Conservation (phyloP, 1,140 invertebrate genomes). For the Saccostrea cuccullata region DNA sequence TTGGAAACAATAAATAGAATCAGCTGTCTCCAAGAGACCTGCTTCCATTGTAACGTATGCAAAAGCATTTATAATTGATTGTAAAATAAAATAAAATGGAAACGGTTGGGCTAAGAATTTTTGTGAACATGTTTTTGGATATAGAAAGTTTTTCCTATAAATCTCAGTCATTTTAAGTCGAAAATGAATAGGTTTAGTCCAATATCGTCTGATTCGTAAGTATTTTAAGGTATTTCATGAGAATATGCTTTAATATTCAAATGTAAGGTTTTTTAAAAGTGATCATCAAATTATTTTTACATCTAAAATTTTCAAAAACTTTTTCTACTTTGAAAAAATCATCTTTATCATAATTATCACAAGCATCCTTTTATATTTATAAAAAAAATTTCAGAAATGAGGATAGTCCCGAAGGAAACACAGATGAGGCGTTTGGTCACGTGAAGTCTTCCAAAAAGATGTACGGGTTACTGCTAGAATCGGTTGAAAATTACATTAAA, state of each 20-base stretch:
- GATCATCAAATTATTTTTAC: not conserved
- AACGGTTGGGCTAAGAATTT: too few relatives aligned
- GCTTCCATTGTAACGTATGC: not conserved
- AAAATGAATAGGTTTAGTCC: not conserved
- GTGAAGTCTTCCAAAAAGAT: conserved; percentile 53
- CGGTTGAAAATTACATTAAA: conserved; percentile 93
- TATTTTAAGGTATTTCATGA: not conserved
- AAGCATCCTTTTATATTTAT: not conserved
- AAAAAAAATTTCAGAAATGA: not conserved
- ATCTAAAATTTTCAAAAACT: not conserved
- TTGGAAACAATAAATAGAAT: not conserved
- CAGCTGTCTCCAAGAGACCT: not conserved
- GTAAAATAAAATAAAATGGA: too few relatives aligned
- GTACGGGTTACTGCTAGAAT: conserved; percentile 95
- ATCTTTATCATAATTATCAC: not conserved
- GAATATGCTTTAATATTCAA: not conserved
- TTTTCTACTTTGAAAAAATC: not conserved
- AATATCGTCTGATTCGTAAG: conserved; percentile 13
- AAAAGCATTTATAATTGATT: not conserved
- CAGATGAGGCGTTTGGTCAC: not conserved
- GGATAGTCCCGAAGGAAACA: not conserved
- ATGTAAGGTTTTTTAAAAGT: not conserved
- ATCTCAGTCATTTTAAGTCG: not conserved
- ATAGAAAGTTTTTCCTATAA: not conserved
- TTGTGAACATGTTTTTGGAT: not conserved